phyloP scores from a whole-genome alignment of 2,113 vertebrate species.

The Microcebus jonahi region DNA sequence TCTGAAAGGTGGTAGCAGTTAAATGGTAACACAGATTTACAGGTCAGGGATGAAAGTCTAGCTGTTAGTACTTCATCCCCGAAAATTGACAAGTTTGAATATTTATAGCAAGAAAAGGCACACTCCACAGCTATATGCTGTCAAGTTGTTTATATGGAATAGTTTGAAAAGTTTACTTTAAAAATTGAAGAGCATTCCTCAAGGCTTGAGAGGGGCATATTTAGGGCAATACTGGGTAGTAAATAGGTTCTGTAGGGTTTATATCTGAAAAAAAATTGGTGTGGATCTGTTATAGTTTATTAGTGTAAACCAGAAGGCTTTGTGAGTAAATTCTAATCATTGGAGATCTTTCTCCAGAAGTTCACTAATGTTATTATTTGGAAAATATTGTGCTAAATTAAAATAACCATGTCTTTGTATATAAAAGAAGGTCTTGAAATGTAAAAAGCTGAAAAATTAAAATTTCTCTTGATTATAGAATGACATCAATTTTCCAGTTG shows the following conservation, averaged over 20 bases:
- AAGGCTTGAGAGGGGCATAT: neutral
- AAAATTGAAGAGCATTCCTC: neutral
- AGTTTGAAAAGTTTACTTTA: neutral
- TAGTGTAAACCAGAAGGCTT: neutral
- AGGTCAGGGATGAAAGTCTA: neutral
- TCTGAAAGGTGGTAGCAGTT: neutral
- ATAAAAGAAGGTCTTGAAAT: neutral
- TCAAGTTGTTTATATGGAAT: neutral
- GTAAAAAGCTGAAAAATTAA: neutral
- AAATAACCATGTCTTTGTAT: neutral
- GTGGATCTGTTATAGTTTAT: neutral
- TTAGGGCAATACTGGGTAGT: neutral
- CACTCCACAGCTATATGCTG: neutral
- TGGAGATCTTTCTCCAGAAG: neutral
- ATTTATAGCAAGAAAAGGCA: neutral
- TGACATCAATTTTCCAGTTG: neutral
- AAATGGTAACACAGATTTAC: neutral
- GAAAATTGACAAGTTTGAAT: neutral
- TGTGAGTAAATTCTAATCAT: neutral
- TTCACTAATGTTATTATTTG: neutral
- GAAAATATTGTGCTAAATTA: neutral
- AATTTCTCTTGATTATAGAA: neutral
- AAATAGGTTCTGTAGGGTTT: neutral
- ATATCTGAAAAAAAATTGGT: neutral
- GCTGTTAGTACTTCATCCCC: neutral